phyloP scores from a whole-genome alignment of 2,113 vertebrate species.

The Sturnus vulgaris region DNA sequence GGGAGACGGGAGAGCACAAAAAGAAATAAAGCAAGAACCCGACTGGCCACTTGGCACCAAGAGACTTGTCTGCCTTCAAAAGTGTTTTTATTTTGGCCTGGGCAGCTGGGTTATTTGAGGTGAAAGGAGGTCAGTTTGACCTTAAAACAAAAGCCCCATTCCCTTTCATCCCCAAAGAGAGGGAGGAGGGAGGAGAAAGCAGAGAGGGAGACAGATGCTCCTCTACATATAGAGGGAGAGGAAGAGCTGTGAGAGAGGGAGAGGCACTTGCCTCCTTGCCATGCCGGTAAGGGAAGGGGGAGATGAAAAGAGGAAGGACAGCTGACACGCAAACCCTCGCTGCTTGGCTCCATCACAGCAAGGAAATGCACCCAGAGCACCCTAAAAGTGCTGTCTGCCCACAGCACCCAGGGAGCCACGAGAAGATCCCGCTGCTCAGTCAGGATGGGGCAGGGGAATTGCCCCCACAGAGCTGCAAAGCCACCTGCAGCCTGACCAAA shows the following conservation, averaged over 20 bases:
- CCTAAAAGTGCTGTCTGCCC: fast-evolving
- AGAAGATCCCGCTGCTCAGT: neutral
- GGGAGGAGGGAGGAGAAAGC: slow-evolving; percentile 4
- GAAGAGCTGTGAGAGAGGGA: neutral
- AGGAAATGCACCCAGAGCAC: neutral
- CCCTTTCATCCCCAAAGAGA: slow-evolving; percentile 44
- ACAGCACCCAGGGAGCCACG: fast-evolving
- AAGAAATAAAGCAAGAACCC: neutral
- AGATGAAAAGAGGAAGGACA: neutral
- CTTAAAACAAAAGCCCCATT: slow-evolving; percentile 53
- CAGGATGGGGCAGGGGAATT: fast-evolving
- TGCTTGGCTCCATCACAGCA: neutral
- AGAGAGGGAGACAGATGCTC: neutral
- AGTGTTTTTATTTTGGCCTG: slow-evolving; percentile 58
- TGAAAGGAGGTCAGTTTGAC: slow-evolving; percentile 52
- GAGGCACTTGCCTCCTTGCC: neutral
- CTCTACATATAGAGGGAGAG: neutral
- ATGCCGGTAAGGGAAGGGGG: fast-evolving
- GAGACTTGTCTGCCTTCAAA: slow-evolving; percentile 15
- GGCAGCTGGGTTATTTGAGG: slow-evolving; percentile 48
- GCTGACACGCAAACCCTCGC: neutral
- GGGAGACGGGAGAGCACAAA: fast-evolving
- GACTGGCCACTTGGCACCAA: slow-evolving; percentile 5
- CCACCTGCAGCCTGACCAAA: neutral
- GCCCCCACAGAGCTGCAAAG: neutral